These are phyloP conservation scores for Rhizomys pruinosus DNA, from an alignment of 2,113 vertebrate genomes.

Conservation along the genomic window DNA sequence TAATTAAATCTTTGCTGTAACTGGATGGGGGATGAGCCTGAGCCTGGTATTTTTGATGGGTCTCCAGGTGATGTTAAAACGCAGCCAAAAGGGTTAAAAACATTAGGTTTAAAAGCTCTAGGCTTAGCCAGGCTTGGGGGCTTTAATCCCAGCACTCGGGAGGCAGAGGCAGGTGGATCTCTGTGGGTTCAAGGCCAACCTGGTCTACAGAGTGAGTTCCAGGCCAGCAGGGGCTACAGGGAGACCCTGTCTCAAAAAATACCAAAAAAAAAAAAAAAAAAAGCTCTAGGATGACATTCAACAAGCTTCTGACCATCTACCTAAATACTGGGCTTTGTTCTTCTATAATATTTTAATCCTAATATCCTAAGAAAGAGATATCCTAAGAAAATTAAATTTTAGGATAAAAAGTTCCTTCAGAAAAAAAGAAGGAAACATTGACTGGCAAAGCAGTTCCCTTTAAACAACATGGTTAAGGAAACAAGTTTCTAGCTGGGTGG, in stretches of 20 bases:
- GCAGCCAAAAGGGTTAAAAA: neutral
- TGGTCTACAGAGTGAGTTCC: too few species aligned
- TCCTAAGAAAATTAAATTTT: neutral
- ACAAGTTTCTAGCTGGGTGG: too few species aligned
- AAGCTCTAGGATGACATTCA: too few species aligned
- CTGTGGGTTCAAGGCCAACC: too few species aligned
- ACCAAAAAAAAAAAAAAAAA: too few species aligned
- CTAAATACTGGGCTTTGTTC: neutral
- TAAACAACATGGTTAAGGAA: too few species aligned
- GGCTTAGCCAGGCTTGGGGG: too few species aligned
- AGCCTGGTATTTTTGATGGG: neutral
- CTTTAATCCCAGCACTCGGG: too few species aligned
- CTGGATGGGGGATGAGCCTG: neutral
- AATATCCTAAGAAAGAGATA: neutral
- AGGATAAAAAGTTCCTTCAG: neutral
- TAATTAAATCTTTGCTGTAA: neutral
- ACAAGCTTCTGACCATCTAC: neutral
- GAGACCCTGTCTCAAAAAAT: too few species aligned
- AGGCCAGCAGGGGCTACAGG: too few species aligned
- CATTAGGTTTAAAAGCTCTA: neutral
- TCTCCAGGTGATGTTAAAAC: neutral
- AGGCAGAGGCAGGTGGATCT: too few species aligned
- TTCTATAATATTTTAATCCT: neutral
- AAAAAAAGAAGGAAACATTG: neutral
- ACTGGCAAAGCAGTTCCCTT: neutral